Percentiles rank a stretch among this genome's conserved stretches.
These are phyloP conservation scores for Rhorus exstirpatorius DNA, from an alignment of 2,888 invertebrate species.

Conservation along the genomic window DNA sequence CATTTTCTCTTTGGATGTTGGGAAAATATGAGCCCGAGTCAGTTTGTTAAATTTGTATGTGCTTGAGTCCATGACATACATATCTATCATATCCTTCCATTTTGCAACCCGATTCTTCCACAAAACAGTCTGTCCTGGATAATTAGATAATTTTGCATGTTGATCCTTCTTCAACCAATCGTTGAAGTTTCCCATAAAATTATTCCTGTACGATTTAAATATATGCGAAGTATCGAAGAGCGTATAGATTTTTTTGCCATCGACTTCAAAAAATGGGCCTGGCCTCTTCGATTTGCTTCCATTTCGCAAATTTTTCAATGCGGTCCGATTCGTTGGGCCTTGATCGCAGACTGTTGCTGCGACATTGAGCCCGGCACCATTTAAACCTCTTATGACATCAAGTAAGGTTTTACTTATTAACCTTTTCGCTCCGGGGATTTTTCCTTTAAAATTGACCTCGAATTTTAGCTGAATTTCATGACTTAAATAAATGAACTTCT, in stretches of 20 bases:
- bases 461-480: too few relatives aligned
- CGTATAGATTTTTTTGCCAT: conserved; percentile 11
- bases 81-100: too few relatives aligned
- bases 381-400: conserved; percentile 25
- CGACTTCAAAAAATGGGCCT: too few relatives aligned
- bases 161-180: neutral
- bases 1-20: conserved; percentile 26
- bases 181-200: conserved; percentile 35
- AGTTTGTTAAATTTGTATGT: neutral
- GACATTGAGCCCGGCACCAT: conserved; percentile 31
- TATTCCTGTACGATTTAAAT: conserved; percentile 40
- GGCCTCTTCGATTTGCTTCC: too few relatives aligned
- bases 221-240: conserved; percentile 33
- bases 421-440: too few relatives aligned
- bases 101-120: too few relatives aligned
- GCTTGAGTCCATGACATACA: neutral
- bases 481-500: too few relatives aligned
- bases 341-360: conserved; percentile 42
- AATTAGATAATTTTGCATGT: too few relatives aligned
- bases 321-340: conserved; percentile 31
- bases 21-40: too few relatives aligned
- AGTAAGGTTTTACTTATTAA: too few relatives aligned
- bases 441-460: too few relatives aligned
- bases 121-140: too few relatives aligned
- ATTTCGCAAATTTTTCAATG: neutral